These are phyloP conservation scores for Periphyllus acericola DNA, from an alignment of 2,888 invertebrate species.

Conservation along the genomic window DNA sequence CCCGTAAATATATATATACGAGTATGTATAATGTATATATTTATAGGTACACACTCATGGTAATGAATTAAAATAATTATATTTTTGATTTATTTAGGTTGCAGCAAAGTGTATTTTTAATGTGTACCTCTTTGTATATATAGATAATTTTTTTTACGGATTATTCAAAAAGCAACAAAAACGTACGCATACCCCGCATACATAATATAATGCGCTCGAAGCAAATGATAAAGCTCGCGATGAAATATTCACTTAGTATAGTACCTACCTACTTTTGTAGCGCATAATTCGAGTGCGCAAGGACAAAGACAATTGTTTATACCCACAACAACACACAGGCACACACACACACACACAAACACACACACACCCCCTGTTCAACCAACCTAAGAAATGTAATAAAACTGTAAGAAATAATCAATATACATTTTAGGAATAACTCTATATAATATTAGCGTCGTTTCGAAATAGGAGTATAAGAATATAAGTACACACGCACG, in stretches of 20 bases:
- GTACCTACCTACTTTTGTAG: not conserved
- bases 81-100: not conserved
- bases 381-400: conserved; percentile 29
- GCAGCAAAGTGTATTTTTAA: not conserved
- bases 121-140: not conserved
- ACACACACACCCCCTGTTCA: not conserved
- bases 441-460: conserved; percentile 8
- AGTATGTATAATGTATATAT: too few relatives aligned
- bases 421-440: conserved; percentile 16
- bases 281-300: not conserved
- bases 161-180: conserved; percentile 2
- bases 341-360: not conserved
- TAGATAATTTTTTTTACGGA: not conserved
- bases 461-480: not conserved
- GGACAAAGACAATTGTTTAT: conserved; percentile 27
- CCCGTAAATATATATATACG: not conserved
- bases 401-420: conserved; percentile 37
- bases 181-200: not conserved
- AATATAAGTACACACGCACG: not conserved
- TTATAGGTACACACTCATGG: not conserved
- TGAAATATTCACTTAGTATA: conserved; percentile 19
- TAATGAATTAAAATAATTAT: not conserved
- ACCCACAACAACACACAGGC: not conserved
- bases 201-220: not conserved
- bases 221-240: not conserved